Evolutionary conservation across 2,797 vertebrate species (phyloP).

Genomic region (Leontocebus nigricollis): DNA sequence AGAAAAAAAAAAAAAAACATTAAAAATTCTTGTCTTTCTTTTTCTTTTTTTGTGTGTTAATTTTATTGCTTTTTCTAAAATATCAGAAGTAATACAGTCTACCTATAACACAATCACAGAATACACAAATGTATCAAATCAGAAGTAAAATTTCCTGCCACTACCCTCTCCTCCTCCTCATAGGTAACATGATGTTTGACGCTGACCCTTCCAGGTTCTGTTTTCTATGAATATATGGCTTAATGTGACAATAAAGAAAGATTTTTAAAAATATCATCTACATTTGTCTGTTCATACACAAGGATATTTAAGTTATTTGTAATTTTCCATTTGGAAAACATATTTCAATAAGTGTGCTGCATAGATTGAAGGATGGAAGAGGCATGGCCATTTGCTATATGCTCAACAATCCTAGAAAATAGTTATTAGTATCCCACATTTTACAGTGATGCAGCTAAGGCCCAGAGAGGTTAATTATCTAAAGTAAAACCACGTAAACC

Average conservation of each 20-base stretch:
- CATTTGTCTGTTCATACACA: neutral
- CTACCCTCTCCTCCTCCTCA: neutral
- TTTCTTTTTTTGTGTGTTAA: neutral
- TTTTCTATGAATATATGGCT: neutral
- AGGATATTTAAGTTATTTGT: neutral
- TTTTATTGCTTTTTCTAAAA: neutral
- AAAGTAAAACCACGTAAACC: neutral
- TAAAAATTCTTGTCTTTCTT: neutral
- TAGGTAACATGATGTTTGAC: fast-evolving
- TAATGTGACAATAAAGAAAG: neutral
- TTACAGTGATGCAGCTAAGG: neutral
- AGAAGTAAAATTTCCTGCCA: neutral
- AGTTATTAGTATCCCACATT: neutral
- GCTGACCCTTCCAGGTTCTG: fast-evolving
- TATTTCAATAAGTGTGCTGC: neutral
- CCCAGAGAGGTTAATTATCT: neutral
- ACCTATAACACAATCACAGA: neutral
- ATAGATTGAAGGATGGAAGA: neutral
- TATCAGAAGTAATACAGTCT: neutral
- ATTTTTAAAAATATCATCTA: neutral
- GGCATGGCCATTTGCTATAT: neutral
- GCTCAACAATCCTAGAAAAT: neutral
- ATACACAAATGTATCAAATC: neutral
- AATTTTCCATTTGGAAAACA: neutral
- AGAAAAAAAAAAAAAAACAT: neutral